These are phyloP conservation scores for Condylura cristata DNA, from an alignment of 2,113 vertebrate species.

Conservation along the genomic window DNA sequence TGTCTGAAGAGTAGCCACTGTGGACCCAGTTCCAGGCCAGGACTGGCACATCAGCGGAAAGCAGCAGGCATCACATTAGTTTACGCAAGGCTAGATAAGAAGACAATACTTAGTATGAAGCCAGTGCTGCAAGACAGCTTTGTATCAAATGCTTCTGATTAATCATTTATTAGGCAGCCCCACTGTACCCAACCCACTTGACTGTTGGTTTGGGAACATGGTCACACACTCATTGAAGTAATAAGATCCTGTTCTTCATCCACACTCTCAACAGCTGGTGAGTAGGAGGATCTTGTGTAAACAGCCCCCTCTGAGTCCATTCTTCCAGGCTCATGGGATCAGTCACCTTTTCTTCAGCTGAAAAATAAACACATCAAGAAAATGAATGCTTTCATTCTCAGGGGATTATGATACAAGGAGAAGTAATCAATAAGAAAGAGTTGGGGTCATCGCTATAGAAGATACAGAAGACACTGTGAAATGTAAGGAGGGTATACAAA, in stretches of 20 bases:
- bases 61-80: not conserved
- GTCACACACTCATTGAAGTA: conserved; percentile 21
- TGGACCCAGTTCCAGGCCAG: not conserved
- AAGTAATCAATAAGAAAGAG: conserved; percentile 45
- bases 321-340: conserved; percentile 56
- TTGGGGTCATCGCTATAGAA: not conserved
- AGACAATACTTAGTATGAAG: conserved; percentile 29
- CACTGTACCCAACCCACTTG: conserved; percentile 51
- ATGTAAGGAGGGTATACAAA: not conserved
- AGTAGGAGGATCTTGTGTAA: conserved; percentile 46
- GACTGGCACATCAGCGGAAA: not conserved
- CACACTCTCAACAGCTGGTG: conserved; percentile 66
- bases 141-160: conserved; percentile 58
- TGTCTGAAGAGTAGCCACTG: not conserved
- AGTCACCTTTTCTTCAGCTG: conserved; percentile 78
- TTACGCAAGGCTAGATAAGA: conserved; percentile 1
- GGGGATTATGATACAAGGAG: conserved; percentile 13
- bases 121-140: not conserved
- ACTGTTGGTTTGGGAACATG: conserved; percentile 25
- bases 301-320: conserved; percentile 62
- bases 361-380: conserved; percentile 72
- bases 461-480: conserved; percentile 43
- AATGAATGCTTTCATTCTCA: conserved; percentile 65
- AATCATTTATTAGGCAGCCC: conserved; percentile 71
- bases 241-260: conserved; percentile 53